Percentiles rank a stretch among this genome's conserved stretches.
phyloP scores from a whole-genome alignment of 2,888 invertebrate species.

The Macropis europaea region DNA sequence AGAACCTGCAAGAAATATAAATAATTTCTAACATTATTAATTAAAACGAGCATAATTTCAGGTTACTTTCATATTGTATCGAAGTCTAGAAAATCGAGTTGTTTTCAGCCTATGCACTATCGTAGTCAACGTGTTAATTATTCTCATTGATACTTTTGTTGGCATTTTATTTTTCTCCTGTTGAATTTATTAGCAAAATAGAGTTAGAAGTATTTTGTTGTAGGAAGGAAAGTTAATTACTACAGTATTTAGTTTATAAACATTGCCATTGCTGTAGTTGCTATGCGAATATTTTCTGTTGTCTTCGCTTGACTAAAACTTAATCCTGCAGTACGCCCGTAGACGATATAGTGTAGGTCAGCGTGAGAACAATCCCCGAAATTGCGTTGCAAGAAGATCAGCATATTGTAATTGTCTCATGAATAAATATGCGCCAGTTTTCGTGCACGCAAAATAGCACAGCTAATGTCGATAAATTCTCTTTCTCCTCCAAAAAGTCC shows the following conservation, averaged over 20 bases:
- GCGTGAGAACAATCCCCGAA: slow-evolving; percentile 5
- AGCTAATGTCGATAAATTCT: neutral
- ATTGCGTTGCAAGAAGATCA: slow-evolving; percentile 20
- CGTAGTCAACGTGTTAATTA: too few species aligned
- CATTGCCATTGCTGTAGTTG: too few species aligned
- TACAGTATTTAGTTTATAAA: too few species aligned
- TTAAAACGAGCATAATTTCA: too few species aligned
- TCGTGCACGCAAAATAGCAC: neutral
- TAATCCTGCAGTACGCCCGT: neutral
- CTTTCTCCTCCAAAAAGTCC: neutral
- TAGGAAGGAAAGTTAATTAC: too few species aligned
- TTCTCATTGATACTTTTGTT: neutral
- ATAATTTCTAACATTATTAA: too few species aligned
- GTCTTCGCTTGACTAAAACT: neutral
- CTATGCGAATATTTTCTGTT: neutral
- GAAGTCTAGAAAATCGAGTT: too few species aligned
- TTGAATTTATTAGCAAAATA: too few species aligned
- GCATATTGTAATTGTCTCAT: slow-evolving; percentile 37
- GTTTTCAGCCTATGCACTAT: too few species aligned
- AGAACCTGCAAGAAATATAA: too few species aligned
- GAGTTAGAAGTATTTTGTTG: too few species aligned
- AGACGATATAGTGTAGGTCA: neutral
- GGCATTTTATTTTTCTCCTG: neutral
- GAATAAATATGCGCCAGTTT: slow-evolving; percentile 24
- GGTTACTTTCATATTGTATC: too few species aligned